These are phyloP conservation scores for Amorpha juglandis DNA, from an alignment of 2,888 invertebrate genomes.

Conservation along the genomic window DNA sequence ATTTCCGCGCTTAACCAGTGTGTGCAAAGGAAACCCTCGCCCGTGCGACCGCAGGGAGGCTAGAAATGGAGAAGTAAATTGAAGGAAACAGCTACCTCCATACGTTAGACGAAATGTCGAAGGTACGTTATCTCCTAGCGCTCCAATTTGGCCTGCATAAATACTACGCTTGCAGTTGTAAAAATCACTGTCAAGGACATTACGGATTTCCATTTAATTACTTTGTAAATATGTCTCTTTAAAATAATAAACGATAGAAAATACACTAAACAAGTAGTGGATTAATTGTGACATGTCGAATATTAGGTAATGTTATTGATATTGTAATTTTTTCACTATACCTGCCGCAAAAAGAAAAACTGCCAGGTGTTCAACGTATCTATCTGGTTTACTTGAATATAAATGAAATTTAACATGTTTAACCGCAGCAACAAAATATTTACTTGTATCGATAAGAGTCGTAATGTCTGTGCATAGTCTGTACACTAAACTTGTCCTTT, in stretches of 20 bases:
- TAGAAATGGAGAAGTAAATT: slow-evolving; percentile 59
- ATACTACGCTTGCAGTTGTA: slow-evolving; percentile 17
- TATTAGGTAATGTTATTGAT: slow-evolving; percentile 10
- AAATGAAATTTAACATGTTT: slow-evolving; percentile 20
- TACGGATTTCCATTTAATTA: slow-evolving; percentile 26
- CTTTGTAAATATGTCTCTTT: slow-evolving; percentile 1
- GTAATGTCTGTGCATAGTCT: background rate
- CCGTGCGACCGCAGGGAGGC: slow-evolving; percentile 33
- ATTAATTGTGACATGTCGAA: background rate
- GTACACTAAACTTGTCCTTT: background rate
- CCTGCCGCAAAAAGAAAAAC: background rate
- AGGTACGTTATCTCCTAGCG: slow-evolving; percentile 59
- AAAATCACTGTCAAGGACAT: slow-evolving; percentile 58
- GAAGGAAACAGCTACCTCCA: slow-evolving; percentile 50
- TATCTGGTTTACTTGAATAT: background rate
- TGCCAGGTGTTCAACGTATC: background rate
- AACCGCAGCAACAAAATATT: slow-evolving; percentile 20
- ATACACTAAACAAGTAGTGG: background rate
- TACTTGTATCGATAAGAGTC: background rate
- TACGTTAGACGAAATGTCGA: slow-evolving; percentile 71
- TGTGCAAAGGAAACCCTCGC: slow-evolving; percentile 44
- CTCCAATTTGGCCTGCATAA: slow-evolving; percentile 6
- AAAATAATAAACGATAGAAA: background rate
- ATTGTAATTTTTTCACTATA: background rate
- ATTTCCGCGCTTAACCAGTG: slow-evolving; percentile 59